A percentile compares a stretch with the other conserved stretches of the same genome.
These are phyloP conservation scores for Thyatira batis DNA, from an alignment of 2,888 invertebrate species.

Conservation along the genomic window DNA sequence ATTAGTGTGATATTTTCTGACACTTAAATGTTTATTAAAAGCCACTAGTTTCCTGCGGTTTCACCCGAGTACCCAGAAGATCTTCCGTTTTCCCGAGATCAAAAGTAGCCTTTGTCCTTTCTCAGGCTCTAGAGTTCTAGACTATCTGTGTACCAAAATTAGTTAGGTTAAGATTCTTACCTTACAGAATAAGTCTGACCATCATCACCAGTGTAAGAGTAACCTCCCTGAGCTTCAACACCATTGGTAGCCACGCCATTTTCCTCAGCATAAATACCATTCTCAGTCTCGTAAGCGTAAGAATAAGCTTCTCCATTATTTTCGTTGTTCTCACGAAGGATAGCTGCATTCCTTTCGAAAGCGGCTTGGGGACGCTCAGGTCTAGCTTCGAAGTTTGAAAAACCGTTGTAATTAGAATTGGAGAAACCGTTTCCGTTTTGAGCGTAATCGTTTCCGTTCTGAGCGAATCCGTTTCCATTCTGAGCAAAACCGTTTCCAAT, in stretches of 20 bases:
- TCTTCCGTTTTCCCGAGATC: too few relatives aligned
- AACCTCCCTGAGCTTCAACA: constrained; percentile 70
- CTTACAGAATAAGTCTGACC: constrained; percentile 68
- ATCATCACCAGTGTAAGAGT: constrained; percentile 72
- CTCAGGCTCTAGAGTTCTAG: too few relatives aligned
- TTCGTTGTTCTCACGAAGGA: constrained; percentile 63
- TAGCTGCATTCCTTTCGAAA: constrained; percentile 66
- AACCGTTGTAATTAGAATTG: constrained; percentile 27
- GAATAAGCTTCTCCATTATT: constrained; percentile 69
- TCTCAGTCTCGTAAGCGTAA: constrained; percentile 70
- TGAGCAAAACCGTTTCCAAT: constrained; percentile 12
- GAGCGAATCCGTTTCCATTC: constrained; percentile 17
- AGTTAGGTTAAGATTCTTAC: constrained; percentile 35
- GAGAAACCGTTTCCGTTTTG: constrained; percentile 28
- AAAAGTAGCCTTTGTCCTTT: too few relatives aligned
- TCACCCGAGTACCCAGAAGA: too few relatives aligned
- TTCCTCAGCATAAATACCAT: constrained; percentile 71
- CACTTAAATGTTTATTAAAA: too few relatives aligned
- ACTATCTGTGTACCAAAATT: too few relatives aligned
- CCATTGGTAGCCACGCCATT: constrained; percentile 70
- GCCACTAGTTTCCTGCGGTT: too few relatives aligned
- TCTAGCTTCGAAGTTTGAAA: constrained; percentile 25
- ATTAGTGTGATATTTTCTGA: too few relatives aligned
- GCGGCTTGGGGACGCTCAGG: constrained; percentile 66
- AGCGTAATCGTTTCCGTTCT: constrained; percentile 22